Evolutionary conservation across 2,888 invertebrate species (phyloP).

Genomic region (Proisotoma minuta): DNA sequence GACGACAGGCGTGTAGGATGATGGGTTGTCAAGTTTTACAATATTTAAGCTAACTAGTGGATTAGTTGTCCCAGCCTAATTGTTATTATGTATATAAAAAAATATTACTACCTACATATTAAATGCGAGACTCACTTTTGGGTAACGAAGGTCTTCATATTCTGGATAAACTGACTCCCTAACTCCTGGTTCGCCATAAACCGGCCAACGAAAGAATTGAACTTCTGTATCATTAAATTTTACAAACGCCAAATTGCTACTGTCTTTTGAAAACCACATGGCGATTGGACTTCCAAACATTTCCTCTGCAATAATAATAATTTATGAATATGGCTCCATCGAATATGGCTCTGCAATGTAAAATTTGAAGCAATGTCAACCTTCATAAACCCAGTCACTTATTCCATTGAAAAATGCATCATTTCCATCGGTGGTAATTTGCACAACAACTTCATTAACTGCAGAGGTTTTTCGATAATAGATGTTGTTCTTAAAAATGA

Average conservation of each 20-base stretch:
- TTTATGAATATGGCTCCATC: neutral
- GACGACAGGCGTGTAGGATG: neutral
- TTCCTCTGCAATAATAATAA: constrained; percentile 67
- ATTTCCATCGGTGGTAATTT: constrained; percentile 62
- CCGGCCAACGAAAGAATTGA: constrained; percentile 69
- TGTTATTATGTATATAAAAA: neutral
- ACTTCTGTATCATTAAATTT: constrained; percentile 73
- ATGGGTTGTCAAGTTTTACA: constrained; percentile 17
- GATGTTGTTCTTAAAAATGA: constrained; percentile 69
- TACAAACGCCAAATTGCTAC: constrained; percentile 71
- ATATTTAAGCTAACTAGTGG: constrained; percentile 19
- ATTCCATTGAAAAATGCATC: constrained; percentile 74
- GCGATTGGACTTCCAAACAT: constrained; percentile 78
- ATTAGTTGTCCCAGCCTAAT: constrained; percentile 20
- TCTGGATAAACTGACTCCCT: constrained; percentile 69
- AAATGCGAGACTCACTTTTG: constrained; percentile 61
- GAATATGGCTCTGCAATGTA: too few species aligned
- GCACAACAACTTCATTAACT: neutral
- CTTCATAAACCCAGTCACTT: constrained; percentile 94
- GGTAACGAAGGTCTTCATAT: constrained; percentile 70
- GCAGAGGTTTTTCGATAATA: constrained; percentile 60
- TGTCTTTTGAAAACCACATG: constrained; percentile 82
- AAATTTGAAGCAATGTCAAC: constrained; percentile 52
- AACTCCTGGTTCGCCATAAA: constrained; percentile 71
- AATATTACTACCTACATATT: neutral